Evolutionary conservation across 1,140 invertebrate genomes (phyloP).

Genomic region (Nomia melanderi): DNA sequence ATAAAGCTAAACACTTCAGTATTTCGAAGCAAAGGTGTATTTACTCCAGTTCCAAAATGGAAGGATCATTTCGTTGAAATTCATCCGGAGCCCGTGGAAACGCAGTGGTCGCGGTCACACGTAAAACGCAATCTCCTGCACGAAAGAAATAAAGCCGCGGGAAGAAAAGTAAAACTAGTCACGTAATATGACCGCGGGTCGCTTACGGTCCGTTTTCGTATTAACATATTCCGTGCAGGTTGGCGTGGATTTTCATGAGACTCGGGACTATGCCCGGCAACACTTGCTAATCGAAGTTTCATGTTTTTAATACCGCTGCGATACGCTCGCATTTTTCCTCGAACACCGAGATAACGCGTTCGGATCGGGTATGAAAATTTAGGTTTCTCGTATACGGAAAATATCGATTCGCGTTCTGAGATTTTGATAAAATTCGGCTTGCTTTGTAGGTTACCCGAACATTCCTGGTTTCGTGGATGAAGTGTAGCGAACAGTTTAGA

Average conservation of each 20-base stretch:
- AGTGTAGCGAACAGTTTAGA: too few species aligned
- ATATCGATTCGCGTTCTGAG: too few species aligned
- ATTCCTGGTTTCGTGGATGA: too few species aligned
- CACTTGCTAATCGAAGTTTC: conserved; percentile 7
- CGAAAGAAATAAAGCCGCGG: conserved; percentile 37
- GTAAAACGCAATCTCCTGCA: conserved; percentile 38
- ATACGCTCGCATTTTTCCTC: background rate
- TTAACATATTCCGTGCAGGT: conserved; percentile 23
- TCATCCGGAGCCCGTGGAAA: conserved; percentile 24
- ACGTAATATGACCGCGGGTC: conserved; percentile 29
- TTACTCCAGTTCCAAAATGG: too few species aligned
- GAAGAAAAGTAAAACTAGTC: conserved; percentile 48
- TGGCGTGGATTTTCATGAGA: background rate
- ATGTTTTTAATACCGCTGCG: background rate
- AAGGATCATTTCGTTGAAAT: conserved; percentile 29
- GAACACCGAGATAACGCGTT: background rate
- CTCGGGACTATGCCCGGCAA: background rate
- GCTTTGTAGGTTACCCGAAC: too few species aligned
- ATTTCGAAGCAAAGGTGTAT: too few species aligned
- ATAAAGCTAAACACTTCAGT: too few species aligned
- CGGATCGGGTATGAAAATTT: background rate
- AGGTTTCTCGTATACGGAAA: too few species aligned
- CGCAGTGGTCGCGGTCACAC: conserved; percentile 15
- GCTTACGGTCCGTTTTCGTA: background rate
- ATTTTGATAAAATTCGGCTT: too few species aligned